phyloP scores from a whole-genome alignment of 2,113 vertebrate genomes.

The Erythrocercus mccallii region DNA sequence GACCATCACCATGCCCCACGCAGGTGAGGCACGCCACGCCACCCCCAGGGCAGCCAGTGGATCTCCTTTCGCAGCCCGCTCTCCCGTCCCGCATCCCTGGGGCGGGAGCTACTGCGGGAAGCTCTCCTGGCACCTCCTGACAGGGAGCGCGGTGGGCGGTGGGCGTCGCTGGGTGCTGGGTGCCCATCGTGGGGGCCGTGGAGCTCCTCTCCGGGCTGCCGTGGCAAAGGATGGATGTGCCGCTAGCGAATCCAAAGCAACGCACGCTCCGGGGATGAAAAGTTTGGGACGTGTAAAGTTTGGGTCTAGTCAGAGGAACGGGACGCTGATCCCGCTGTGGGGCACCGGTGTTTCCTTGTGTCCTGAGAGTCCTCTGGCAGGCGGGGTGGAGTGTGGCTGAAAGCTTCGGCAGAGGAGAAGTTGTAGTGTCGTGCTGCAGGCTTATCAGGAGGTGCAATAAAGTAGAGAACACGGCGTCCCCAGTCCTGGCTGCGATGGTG shows the following conservation, averaged over 20 bases:
- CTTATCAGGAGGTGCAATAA: not conserved
- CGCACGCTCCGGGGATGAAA: not conserved
- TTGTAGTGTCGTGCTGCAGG: not conserved
- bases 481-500: not conserved
- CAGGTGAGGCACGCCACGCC: constrained; percentile 78
- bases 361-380: not conserved
- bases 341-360: not conserved
- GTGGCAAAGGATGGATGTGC: not conserved
- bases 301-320: not conserved
- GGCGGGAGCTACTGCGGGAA: not conserved
- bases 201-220: not conserved
- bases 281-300: constrained; percentile 18
- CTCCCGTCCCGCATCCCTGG: not conserved
- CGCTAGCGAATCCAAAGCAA: accelerated
- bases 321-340: not conserved
- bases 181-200: accelerated
- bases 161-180: accelerated
- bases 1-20: constrained; percentile 92
- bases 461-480: not conserved
- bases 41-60: accelerated
- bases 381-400: not conserved
- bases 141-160: not conserved
- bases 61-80: accelerated
- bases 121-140: not conserved
- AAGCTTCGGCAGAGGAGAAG: not conserved